Evolutionary conservation across 2,888 invertebrate species (phyloP), one percentile per base, ranked within the genome.

Genomic region (Dermolepida albohirtum): DNA sequence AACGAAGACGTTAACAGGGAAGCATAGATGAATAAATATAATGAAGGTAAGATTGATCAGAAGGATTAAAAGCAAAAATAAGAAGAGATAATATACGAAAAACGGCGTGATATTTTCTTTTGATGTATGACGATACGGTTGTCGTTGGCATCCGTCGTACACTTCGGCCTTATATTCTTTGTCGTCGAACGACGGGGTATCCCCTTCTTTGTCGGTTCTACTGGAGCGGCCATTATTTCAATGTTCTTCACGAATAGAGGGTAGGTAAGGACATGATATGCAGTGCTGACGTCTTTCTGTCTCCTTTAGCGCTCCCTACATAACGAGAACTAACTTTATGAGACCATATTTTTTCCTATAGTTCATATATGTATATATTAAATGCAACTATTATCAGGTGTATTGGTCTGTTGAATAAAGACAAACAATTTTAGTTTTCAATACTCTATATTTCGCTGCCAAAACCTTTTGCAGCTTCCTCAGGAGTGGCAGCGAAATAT

Each of bases 91-190:
- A n/a, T n/a, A n/a, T n/a, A n/a, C n/a, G n/a, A n/a, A n/a, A n/a
- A n/a, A n/a, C 66, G 66, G 66, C 50, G 55, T 67, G 67, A 67
- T 64, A 64, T 67, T 67, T 64, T 62, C 67, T 50, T 64, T 64
- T 67, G 67, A 67, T 62, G 64, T 67, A 67, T 67, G 67, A 50
- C 67, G 63, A 67, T 67, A 67, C 67, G 67, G 67, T 67, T 67
- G 67, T 67, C 67, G 51, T 7, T 63, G 64, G 67, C 55, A 67
- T 67, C 64, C 67, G 67, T 55, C 67, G 55, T 54, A 64, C 63
- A 59, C 67, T 67, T 40, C 43, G 49, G 34, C 6, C 34, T 2
- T 34, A 34, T 34, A 34, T 34, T 62, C 57, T 29, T 51, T 59
- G 50, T 29, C 6, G 2, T n/a, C 22, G 8, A 17, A 10, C 34